Percentiles rank a stretch among this genome's conserved stretches.
Conservation (phyloP, 2,888 invertebrate genomes). For the Agrochola litura region DNA sequence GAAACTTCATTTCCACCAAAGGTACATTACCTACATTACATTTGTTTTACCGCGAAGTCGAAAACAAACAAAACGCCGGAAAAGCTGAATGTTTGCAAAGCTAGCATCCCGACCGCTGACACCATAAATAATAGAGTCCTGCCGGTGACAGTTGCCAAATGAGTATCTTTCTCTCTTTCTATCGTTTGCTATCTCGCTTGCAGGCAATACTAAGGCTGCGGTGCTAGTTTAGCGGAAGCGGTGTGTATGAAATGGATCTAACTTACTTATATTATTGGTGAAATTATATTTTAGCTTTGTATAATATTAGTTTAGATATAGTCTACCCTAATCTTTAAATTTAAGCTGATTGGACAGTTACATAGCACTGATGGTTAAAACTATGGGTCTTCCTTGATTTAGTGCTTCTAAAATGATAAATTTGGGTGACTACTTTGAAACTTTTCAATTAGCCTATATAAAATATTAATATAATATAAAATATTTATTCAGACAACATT, state of each 20-base stretch:
- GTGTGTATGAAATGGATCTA: not conserved
- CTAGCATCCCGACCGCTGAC: slow-evolving; percentile 58
- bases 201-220: slow-evolving; percentile 44
- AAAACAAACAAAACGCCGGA: slow-evolving; percentile 47
- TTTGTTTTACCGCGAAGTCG: slow-evolving; percentile 37
- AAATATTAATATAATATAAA: too few relatives aligned
- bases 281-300: too few relatives aligned
- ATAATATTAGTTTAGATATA: too few relatives aligned
- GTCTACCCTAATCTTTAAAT: not conserved
- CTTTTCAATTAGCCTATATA: too few relatives aligned
- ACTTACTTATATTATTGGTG: too few relatives aligned
- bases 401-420: not conserved
- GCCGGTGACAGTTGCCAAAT: slow-evolving; percentile 86
- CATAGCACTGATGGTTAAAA: not conserved
- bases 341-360: not conserved
- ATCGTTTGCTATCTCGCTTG: slow-evolving; percentile 63
- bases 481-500: too few relatives aligned
- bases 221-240: slow-evolving; percentile 32
- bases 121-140: slow-evolving; percentile 84
- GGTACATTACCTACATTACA: not conserved
- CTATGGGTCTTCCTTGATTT: not conserved
- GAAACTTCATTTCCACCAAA: not conserved
- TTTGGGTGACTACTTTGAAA: not conserved
- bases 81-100: slow-evolving; percentile 48
- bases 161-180: slow-evolving; percentile 75